These are phyloP conservation scores for Zaprionus ornatus DNA, from an alignment of 1,140 invertebrate genomes.

Conservation along the genomic window DNA sequence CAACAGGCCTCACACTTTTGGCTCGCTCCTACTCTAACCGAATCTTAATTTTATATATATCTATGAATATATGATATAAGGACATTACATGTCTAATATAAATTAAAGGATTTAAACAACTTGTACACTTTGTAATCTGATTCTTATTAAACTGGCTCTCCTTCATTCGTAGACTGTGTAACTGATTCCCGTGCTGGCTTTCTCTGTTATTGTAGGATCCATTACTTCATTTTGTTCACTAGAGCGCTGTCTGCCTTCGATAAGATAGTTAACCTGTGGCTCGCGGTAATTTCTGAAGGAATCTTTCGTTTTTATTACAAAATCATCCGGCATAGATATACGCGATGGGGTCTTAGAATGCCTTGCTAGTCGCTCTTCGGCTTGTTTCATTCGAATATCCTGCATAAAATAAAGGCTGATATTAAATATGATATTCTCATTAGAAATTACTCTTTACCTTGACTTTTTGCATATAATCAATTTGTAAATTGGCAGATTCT, in stretches of 20 bases:
- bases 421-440: neutral
- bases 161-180: constrained; percentile 68
- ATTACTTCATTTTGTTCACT: constrained; percentile 67
- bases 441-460: constrained; percentile 46
- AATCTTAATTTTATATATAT: neutral
- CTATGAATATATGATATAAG: too few species aligned
- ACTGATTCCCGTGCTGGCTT: constrained; percentile 50
- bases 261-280: constrained; percentile 46
- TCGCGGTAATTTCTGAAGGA: constrained; percentile 69
- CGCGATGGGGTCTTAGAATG: neutral
- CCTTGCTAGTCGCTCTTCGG: constrained; percentile 67
- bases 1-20: constrained; percentile 91
- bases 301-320: constrained; percentile 55
- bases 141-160: neutral
- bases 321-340: constrained; percentile 51
- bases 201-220: constrained; percentile 59
- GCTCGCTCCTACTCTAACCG: neutral
- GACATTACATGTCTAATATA: neutral
- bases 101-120: neutral
- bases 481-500: constrained; percentile 74
- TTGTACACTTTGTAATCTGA: neutral
- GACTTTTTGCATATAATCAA: constrained; percentile 63
- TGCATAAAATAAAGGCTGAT: constrained; percentile 7
- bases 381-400: constrained; percentile 72
- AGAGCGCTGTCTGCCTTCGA: constrained; percentile 63